A percentile compares a stretch with the other conserved stretches of the same genome.
Evolutionary conservation across 2,113 vertebrate genomes (phyloP).

Genomic region (Octodon degus): DNA sequence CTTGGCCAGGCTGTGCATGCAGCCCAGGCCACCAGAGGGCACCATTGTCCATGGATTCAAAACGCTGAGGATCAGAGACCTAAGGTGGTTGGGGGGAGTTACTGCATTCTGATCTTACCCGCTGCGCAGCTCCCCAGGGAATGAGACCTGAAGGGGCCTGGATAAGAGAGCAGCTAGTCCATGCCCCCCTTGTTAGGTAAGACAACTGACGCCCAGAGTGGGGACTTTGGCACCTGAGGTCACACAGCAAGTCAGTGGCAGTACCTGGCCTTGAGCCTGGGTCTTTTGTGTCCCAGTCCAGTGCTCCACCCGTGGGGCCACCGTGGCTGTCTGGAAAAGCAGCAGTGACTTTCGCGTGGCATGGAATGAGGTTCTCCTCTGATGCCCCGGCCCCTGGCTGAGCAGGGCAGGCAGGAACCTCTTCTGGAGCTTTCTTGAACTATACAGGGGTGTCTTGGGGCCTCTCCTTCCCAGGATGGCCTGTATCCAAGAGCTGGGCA

Average conservation of each 20-base stretch:
- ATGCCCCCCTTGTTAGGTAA: not conserved
- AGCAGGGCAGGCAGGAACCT: constrained; percentile 41
- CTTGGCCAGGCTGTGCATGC: not conserved
- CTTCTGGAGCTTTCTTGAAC: not conserved
- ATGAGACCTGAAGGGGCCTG: constrained; percentile 34
- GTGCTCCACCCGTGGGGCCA: not conserved
- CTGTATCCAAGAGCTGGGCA: not conserved
- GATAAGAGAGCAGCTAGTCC: constrained; percentile 19
- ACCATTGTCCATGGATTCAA: not conserved
- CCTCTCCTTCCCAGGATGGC: not conserved
- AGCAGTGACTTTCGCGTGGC: constrained; percentile 17
- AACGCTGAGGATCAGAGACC: not conserved
- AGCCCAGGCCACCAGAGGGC: constrained; percentile 52
- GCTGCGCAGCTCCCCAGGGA: not conserved
- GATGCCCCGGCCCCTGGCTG: not conserved
- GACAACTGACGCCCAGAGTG: constrained; percentile 72
- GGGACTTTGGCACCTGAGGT: constrained; percentile 67
- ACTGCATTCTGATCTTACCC: not conserved
- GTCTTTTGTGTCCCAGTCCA: constrained; percentile 51
- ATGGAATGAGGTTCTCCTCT: constrained; percentile 13
- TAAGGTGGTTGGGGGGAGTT: constrained; percentile 43
- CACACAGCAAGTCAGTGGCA: constrained; percentile 72
- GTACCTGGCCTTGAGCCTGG: constrained; percentile 47
- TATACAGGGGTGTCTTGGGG: not conserved
- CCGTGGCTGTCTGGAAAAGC: not conserved